Conservation (phyloP, 2,797 vertebrate species). For the Thamnophis elegans region DNA sequence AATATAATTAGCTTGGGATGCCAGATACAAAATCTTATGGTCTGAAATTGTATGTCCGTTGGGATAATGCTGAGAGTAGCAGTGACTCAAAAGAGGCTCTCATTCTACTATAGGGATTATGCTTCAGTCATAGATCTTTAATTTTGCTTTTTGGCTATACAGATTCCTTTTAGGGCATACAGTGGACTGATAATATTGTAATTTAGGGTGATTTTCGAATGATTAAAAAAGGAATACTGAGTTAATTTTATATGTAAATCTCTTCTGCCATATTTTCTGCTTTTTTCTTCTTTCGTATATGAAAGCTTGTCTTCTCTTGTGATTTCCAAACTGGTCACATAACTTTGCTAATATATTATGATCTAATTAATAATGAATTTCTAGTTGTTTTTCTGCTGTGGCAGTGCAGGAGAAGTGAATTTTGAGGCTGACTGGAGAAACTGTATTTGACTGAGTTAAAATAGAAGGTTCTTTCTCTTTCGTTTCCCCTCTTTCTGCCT, state of each 20-base stretch:
- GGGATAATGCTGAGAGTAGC: neutral
- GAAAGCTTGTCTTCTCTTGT: neutral
- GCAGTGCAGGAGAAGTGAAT: neutral
- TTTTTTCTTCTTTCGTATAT: neutral
- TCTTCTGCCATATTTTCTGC: neutral
- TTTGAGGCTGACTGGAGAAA: neutral
- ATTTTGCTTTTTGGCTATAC: neutral
- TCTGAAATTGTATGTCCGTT: neutral
- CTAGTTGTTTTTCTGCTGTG: neutral
- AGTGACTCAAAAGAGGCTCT: neutral
- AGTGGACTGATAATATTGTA: neutral
- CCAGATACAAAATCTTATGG: neutral
- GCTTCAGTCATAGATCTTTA: neutral
- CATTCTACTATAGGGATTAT: neutral
- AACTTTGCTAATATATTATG: neutral
- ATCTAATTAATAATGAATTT: neutral
- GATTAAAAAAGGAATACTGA: neutral
- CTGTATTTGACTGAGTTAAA: neutral
- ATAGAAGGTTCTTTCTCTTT: neutral
- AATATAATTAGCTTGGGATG: neutral
- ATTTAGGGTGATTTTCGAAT: neutral
- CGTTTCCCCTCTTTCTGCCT: neutral
- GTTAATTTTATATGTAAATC: neutral
- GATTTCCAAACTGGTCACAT: neutral
- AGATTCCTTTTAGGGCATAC: neutral